These are phyloP conservation scores for Epinephelus moara DNA, from an alignment of 2,113 vertebrate genomes.

Conservation along the genomic window DNA sequence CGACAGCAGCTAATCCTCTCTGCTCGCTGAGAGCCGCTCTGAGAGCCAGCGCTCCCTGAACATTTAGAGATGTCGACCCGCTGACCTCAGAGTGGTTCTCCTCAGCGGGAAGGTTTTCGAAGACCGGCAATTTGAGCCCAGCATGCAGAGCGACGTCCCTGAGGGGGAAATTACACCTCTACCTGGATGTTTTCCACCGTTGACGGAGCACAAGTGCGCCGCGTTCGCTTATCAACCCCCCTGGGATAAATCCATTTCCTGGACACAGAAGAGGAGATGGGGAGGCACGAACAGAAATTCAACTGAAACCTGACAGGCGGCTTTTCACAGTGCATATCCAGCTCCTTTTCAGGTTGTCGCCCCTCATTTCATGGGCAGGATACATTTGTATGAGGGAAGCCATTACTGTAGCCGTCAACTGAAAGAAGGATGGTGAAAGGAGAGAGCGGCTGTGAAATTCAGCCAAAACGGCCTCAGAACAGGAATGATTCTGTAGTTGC, in stretches of 20 bases:
- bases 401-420: constrained; percentile 29
- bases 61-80: constrained; percentile 8
- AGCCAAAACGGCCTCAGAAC: constrained; percentile 1
- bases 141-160: not conserved
- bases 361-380: constrained; percentile 3
- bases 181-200: constrained; percentile 6
- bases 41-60: not conserved
- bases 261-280: not conserved
- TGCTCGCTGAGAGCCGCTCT: not conserved
- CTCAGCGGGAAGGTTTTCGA: not conserved
- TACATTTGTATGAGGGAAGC: not conserved
- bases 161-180: constrained; percentile 1
- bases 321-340: constrained; percentile 37
- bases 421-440: not conserved
- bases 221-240: not conserved
- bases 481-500: not conserved
- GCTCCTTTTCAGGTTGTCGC: constrained; percentile 9
- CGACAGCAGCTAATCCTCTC: not conserved
- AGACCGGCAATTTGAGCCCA: not conserved
- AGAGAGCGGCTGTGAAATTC: not conserved
- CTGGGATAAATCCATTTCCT: constrained; percentile 26
- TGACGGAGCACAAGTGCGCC: not conserved
- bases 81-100: constrained; percentile 3
- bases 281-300: not conserved
- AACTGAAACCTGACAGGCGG: constrained; percentile 8